Evolutionary conservation across 2,888 invertebrate species (phyloP), one percentile per base, ranked within the genome.

Genomic region (Nudaria mundana): DNA sequence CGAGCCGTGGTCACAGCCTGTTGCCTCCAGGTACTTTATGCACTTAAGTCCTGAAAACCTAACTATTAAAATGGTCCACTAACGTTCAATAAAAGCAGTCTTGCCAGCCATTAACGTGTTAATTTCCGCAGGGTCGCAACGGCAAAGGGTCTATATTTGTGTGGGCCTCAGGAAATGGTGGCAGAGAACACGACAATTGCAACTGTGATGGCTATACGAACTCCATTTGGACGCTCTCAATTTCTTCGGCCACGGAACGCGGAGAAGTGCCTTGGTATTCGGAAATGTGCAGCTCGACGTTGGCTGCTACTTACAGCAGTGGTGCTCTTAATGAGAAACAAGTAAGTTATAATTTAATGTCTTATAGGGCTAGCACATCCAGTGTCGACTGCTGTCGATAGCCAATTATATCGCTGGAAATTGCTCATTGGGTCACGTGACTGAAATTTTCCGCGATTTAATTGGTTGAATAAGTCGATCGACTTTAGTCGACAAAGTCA

Each of bases 171-270:
- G 99, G 99, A 25, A 99, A 99, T 81, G 99, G 99, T 2, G 98
- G 99, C 0, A 91, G 97, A 29, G 97, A 98, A 70, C 93, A 95
- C 63, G 98, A 98, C 79, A 98, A 98, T 81, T 99, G 99, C 86
- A 99, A 99, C 81, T 99, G 99, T 83, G 99, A 99, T 81, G 99
- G 99, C 15, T 99, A 99, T 84, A 99, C 99, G 38, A 99, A 99
- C 89, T 97, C 97, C 44, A 99, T 99, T 70, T 98, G 98, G 94
- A 99, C 99, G 11, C 90, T 99, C 61, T 98, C 98, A 30, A 98
- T 99, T 81, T 97, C 97, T 41, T 97, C 98, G 64, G 96, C 96
- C 3, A 98, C 95, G 48, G 98, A 95, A 90, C 94, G 93, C 69
- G 97, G 97, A 16, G 93, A 94, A 68, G 95, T 96, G 52, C 97